Evolutionary conservation across 92 coral and sea anemone genomes (phyloP).

Genomic region (Palythoa grandis): DNA sequence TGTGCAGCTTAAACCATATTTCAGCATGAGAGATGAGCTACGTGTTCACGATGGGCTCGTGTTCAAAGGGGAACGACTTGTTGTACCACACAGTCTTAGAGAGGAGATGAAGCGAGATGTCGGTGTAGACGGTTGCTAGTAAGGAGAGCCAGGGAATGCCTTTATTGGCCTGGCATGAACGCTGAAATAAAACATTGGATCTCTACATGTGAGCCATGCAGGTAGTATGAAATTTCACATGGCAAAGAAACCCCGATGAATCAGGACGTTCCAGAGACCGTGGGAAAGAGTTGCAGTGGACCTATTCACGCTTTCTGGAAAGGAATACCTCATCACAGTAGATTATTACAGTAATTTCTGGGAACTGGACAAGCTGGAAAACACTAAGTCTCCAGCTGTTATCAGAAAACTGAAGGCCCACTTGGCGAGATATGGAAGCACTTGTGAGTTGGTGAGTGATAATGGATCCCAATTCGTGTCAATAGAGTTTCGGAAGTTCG

Average conservation of each 20-base stretch:
- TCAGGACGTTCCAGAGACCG: slow-evolving; percentile 2
- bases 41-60: slow-evolving; percentile 34
- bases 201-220: neutral
- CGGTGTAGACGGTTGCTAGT: slow-evolving; percentile 51
- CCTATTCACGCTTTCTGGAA: too few species aligned
- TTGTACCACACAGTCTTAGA: too few species aligned
- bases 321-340: too few species aligned
- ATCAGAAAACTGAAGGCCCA: slow-evolving; percentile 10
- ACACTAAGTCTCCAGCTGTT: too few species aligned
- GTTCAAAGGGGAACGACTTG: neutral
- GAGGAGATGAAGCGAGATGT: neutral
- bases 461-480: too few species aligned
- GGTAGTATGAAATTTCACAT: neutral
- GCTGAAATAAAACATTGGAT: too few species aligned
- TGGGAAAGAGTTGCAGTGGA: too few species aligned
- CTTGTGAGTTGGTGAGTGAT: neutral
- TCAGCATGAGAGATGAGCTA: slow-evolving; percentile 54
- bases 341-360: too few species aligned
- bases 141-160: slow-evolving; percentile 49
- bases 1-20: slow-evolving; percentile 43
- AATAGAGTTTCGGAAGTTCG: too few species aligned
- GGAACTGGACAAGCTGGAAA: too few species aligned
- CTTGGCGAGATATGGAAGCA: slow-evolving; percentile 29
- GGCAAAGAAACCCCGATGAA: slow-evolving; percentile 19
- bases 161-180: too few species aligned